These are phyloP conservation scores for Hyperoplus lanceolatus DNA, from an alignment of 2,797 vertebrate species.

Conservation along the genomic window DNA sequence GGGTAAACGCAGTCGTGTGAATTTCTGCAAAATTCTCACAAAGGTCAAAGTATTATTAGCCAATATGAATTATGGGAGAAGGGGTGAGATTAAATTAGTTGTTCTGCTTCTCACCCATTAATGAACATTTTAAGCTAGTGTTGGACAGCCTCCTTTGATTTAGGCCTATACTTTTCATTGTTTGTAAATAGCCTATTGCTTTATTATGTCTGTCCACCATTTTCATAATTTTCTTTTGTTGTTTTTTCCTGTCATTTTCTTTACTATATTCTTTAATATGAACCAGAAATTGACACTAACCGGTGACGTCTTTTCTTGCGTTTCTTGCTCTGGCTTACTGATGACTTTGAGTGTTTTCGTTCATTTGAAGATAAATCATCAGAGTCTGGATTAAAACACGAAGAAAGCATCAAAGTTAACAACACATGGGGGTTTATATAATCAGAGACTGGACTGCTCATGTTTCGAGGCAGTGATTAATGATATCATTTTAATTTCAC, in stretches of 20 bases:
- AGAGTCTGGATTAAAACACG: conserved; percentile 87
- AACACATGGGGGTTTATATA: not conserved
- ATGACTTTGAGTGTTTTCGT: conserved; percentile 93
- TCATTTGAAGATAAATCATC: conserved; percentile 97
- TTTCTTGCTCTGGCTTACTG: conserved; percentile 96
- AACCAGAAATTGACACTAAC: conserved; percentile 76
- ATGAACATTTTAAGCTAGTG: too few species aligned
- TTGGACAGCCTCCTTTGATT: too few species aligned
- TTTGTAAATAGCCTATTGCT: too few species aligned
- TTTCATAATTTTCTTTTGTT: too few species aligned
- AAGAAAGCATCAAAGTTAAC: conserved; percentile 5
- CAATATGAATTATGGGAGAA: not conserved
- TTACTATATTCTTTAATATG: too few species aligned
- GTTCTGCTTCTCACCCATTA: too few species aligned
- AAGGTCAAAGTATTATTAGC: accelerated
- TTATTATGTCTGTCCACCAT: too few species aligned
- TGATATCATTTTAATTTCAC: not conserved
- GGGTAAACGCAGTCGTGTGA: accelerated
- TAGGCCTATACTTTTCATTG: too few species aligned
- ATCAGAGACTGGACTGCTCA: too few species aligned
- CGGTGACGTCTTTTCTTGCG: conserved; percentile 98
- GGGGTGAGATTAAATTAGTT: too few species aligned
- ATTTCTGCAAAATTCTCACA: not conserved
- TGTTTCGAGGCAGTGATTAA: too few species aligned
- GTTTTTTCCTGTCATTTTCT: too few species aligned